A percentile compares a stretch with the other conserved stretches of the same genome.
phyloP scores from a whole-genome alignment of 2,113 vertebrate genomes.

The Tor tambroides region DNA sequence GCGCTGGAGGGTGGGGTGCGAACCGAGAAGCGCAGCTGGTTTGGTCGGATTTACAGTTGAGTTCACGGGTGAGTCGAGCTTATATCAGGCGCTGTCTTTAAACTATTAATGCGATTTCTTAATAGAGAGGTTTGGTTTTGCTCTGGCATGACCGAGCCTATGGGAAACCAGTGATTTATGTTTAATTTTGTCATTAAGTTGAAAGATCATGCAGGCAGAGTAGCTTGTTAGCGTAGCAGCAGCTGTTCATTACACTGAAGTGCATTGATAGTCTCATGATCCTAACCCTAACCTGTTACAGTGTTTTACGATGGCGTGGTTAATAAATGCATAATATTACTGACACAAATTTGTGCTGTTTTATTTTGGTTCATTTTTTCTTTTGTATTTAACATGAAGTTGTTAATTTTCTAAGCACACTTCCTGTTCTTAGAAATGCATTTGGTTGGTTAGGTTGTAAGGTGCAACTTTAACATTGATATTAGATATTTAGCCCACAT shows the following conservation, averaged over 20 bases:
- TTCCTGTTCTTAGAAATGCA: not conserved
- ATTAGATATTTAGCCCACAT: not conserved
- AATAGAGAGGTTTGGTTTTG: not conserved
- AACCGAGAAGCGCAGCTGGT: slow-evolving; percentile 30
- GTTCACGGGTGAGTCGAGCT: slow-evolving; percentile 57
- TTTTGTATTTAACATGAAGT: not conserved
- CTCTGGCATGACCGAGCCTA: not conserved
- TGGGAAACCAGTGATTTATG: not conserved
- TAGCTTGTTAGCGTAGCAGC: slow-evolving; percentile 19
- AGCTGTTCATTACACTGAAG: slow-evolving; percentile 28
- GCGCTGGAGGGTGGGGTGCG: slow-evolving; percentile 34
- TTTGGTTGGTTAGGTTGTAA: not conserved
- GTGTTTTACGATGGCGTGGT: not conserved
- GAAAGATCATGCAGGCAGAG: not conserved
- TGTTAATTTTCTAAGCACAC: not conserved
- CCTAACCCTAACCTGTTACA: not conserved
- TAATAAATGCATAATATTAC: slow-evolving; percentile 25
- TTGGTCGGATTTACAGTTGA: slow-evolving; percentile 42
- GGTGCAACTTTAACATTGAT: not conserved
- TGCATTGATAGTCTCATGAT: not conserved
- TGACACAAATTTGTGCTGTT: slow-evolving; percentile 30
- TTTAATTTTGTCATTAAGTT: slow-evolving; percentile 12
- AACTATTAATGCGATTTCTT: not conserved
- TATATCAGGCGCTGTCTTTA: slow-evolving; percentile 43
- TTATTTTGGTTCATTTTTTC: not conserved